Evolutionary conservation across 2,797 vertebrate genomes (phyloP), one percentile per base, ranked within the genome.

Genomic region (Liasis olivaceus): DNA sequence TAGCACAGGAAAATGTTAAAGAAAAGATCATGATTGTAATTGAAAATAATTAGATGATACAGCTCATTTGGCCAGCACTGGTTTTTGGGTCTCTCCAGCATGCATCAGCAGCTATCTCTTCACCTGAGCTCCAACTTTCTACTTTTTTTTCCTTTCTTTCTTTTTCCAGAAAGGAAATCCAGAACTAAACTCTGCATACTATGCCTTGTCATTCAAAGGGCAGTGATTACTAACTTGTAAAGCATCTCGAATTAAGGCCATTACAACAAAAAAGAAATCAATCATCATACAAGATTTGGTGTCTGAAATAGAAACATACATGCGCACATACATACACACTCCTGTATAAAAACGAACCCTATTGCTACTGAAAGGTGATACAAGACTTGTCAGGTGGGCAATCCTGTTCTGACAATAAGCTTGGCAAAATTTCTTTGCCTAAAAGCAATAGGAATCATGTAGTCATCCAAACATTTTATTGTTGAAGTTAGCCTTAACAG

Each of bases 11-110:
- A 98, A 98, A 97, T 97, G 97, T 98, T 98, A 97, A 97, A 97
- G 96, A 96, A 97, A 98, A 97, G 97, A 97, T 97, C 28, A 6
- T 97, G 97, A 97, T 98, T 98, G 98, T 98, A 98, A 98, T 98
- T 98, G 97, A 96, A 98, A 98, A 98, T 98, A 98, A 99, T 98
- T 98, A 97, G 98, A 98, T 98, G 97, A 98, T 97, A 98, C 97
- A 97, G 97, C 97, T 97, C 94, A 72, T 96, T 97, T 98, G 97
- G 96, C 97, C 96, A 96, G 91, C 94, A 93, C 94, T 94, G 94
- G 95, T 91, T 93, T 93, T 94, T 69, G 28, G 94, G 47, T 22
- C 77, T 87, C 90, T 93, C 91, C 26, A 84, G 58, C 89, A 93
- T 93, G 93, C 93, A 92, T 94, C 89, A 60, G 22, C 72, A 95